A percentile compares a stretch with the other conserved stretches of the same genome.
Conservation (phyloP, 2,797 vertebrate species). For the Paramormyrops hopkinsi region DNA sequence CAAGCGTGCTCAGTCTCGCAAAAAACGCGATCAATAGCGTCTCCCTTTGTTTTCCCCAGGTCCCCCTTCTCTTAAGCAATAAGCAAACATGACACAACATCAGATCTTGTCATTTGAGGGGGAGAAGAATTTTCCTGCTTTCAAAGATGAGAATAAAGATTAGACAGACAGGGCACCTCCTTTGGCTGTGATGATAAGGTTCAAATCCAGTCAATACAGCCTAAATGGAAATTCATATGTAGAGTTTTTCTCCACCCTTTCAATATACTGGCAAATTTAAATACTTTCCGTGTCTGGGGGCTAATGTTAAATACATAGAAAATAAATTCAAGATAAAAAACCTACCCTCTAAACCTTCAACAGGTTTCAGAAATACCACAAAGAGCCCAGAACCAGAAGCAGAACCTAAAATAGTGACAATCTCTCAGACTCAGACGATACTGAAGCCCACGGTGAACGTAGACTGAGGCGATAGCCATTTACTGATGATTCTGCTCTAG, state of each 20-base stretch:
- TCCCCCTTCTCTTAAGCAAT: conserved; percentile 52
- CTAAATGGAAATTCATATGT: conserved; percentile 52
- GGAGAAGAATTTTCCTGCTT: conserved; percentile 54
- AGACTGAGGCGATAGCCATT: not conserved
- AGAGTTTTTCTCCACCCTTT: conserved; percentile 36
- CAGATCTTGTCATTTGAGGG: conserved; percentile 66
- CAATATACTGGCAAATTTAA: conserved; percentile 50
- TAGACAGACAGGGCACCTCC: conserved; percentile 38
- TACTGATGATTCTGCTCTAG: not conserved
- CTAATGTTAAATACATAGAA: not conserved
- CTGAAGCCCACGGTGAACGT: not conserved
- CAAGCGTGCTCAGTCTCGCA: conserved; percentile 63
- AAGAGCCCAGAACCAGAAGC: not conserved
- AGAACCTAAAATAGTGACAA: not conserved
- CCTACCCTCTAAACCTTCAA: not conserved
- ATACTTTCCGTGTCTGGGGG: conserved; percentile 39
- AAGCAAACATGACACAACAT: conserved; percentile 74
- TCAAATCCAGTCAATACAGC: conserved; percentile 48
- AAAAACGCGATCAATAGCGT: conserved; percentile 68
- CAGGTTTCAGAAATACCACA: not conserved
- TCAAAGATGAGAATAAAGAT: conserved; percentile 62
- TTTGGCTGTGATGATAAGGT: conserved; percentile 44
- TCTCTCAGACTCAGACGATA: not conserved
- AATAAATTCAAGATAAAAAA: conserved; percentile 2
- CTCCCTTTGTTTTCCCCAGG: conserved; percentile 60